Evolutionary conservation across 2,888 invertebrate species (phyloP), one percentile per base, ranked within the genome.

Genomic region (Catocala nupta): DNA sequence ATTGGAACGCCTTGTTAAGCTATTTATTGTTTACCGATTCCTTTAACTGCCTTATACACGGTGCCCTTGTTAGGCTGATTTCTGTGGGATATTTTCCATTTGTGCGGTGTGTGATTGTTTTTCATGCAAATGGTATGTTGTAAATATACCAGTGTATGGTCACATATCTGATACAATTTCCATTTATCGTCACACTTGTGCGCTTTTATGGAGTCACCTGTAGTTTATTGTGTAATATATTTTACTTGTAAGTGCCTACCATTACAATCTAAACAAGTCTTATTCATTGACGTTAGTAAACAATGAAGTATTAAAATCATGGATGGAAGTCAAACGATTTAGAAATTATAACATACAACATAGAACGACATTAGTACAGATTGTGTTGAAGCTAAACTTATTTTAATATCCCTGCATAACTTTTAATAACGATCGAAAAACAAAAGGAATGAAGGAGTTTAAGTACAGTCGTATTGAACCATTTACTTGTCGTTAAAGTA

Each of bases 1-100:
- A 91, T 89, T 89, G 82, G 73, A 84, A 84, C 81, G 78, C 81
- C 87, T 85, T 79, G 86, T 87, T 86, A 79, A 76, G 81, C 82
- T 86, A 90, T 91, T 89, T 93, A 92, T 90, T 90, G 87, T 91
- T 86, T 81, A 85, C 85, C 82, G 87, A 86, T 85, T 80, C 83
- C 82, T 85, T 87, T 89, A 81, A 81, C 77, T 77, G 77, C 81
- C 78, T 81, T 80, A 85, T 87, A 87, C 86, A 86, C 81, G 81
- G 80, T 80, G 82, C 79, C 86, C 92, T 92, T 90, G 90, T 92
- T 90, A 88, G 86, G 85, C 84, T 82, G 81, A 88, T 85, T 87
- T 84, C 85, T 84, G 84, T 77, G 75, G 81, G 83, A 87, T 85
- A 89, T 88, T 88, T 86, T 83, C 89, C 82, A 82, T 89, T 87